phyloP scores from a whole-genome alignment of 2,888 invertebrate genomes.

The Hirtodrosophila cameraria region DNA sequence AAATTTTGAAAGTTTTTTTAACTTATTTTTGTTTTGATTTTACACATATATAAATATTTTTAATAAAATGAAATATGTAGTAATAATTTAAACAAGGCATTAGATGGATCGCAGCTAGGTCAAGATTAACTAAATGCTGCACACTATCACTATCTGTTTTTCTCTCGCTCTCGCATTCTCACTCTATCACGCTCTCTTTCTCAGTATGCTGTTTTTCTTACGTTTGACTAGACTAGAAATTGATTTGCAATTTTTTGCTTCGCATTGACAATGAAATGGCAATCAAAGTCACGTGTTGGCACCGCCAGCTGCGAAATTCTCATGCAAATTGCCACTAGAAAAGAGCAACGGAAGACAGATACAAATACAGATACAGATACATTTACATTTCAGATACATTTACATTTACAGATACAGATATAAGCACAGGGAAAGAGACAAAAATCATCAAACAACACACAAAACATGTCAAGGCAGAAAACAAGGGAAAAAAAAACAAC shows the following conservation, averaged over 20 bases:
- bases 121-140: background rate
- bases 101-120: background rate
- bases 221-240: constrained; percentile 38
- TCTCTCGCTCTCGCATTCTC: background rate
- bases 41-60: no score
- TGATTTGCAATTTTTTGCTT: constrained; percentile 61
- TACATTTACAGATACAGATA: constrained; percentile 10
- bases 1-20: no score
- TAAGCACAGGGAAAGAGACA: constrained; percentile 10
- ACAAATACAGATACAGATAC: background rate
- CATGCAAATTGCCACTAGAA: constrained; percentile 48
- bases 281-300: constrained; percentile 77
- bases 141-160: background rate
- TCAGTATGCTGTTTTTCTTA: background rate
- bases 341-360: constrained; percentile 22
- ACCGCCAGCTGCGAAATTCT: constrained; percentile 58
- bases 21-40: no score
- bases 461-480: constrained; percentile 59
- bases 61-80: no score
- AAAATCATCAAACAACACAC: constrained; percentile 38
- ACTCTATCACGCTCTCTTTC: no score
- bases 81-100: no score
- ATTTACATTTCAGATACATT: background rate
- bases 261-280: constrained; percentile 76
- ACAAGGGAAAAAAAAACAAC: background rate